Evolutionary conservation across 2,888 invertebrate species (phyloP).

Genomic region (Ectemnius cavifrons): DNA sequence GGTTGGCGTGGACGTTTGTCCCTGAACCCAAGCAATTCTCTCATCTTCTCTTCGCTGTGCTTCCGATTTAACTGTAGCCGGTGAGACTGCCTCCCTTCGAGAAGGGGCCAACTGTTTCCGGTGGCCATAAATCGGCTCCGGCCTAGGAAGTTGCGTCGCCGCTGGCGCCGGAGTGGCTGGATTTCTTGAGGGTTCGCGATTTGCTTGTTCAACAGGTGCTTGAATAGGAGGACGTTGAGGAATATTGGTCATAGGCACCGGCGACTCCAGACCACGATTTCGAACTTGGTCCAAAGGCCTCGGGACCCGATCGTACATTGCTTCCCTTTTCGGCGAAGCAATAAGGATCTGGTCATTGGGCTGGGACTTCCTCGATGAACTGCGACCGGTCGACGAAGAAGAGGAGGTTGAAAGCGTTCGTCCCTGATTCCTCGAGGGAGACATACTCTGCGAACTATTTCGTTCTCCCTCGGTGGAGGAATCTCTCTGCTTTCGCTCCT

Average conservation of each 20-base stretch:
- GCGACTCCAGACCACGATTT: conserved; percentile 62
- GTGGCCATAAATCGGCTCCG: conserved; percentile 65
- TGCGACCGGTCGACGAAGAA: conserved; percentile 13
- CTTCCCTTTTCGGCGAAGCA: conserved; percentile 72
- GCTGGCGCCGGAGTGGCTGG: conserved; percentile 1
- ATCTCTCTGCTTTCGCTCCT: background rate
- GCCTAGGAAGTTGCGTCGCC: conserved; percentile 53
- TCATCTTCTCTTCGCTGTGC: conserved; percentile 26
- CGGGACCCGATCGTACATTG: conserved; percentile 58
- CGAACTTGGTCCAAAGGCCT: conserved; percentile 50
- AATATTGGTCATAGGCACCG: conserved; percentile 67
- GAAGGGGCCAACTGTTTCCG: background rate
- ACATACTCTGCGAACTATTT: background rate
- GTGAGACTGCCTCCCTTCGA: background rate
- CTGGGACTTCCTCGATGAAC: conserved; percentile 58
- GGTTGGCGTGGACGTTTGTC: conserved; percentile 12
- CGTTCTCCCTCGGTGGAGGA: background rate
- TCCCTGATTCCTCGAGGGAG: conserved; percentile 22
- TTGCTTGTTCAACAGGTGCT: conserved; percentile 19
- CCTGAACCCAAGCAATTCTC: conserved; percentile 36
- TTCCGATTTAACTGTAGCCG: background rate
- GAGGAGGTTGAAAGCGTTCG: background rate
- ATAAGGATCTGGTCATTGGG: conserved; percentile 74
- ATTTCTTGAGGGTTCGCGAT: conserved; percentile 15
- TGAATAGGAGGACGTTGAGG: conserved; percentile 48